Conservation (phyloP, 2,888 invertebrate genomes). For the Drosophila barbarae region DNA sequence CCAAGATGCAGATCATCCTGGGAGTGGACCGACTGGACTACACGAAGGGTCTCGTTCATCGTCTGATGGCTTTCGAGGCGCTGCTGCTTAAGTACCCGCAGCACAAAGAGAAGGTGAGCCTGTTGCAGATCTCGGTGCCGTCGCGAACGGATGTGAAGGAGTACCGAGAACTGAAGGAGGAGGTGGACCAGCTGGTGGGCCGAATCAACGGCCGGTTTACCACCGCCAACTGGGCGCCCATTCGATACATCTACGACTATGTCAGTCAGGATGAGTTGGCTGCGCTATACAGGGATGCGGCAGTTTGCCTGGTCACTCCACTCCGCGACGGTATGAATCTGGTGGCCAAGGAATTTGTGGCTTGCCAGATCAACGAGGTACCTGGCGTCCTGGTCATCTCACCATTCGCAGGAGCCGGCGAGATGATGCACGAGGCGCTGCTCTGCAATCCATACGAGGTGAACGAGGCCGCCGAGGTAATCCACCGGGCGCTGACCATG, state of each 20-base stretch:
- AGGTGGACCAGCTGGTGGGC: conserved; percentile 92
- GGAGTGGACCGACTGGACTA: conserved; percentile 95
- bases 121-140: conserved; percentile 92
- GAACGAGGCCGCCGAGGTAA: conserved; percentile 91
- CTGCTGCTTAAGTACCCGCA: conserved; percentile 91
- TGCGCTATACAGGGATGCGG: conserved; percentile 91
- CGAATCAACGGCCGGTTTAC: conserved; percentile 93
- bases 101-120: conserved; percentile 88
- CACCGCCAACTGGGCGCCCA: conserved; percentile 95
- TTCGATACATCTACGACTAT: conserved; percentile 91
- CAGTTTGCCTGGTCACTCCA: conserved; percentile 93
- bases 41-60: conserved; percentile 92
- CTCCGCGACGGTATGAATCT: conserved; percentile 94
- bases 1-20: conserved; percentile 88
- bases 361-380: conserved; percentile 92
- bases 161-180: conserved; percentile 93
- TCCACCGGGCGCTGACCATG: conserved; percentile 93
- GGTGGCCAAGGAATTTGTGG: conserved; percentile 95
- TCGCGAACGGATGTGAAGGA: conserved; percentile 94
- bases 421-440: conserved; percentile 95
- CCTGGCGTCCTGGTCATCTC: conserved; percentile 93
- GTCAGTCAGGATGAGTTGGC: conserved; percentile 92
- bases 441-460: conserved; percentile 94
- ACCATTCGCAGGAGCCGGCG: conserved; percentile 94
- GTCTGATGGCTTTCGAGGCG: conserved; percentile 90